Conservation (phyloP, 2,797 vertebrate species). For the Rhynchonycteris naso region DNA sequence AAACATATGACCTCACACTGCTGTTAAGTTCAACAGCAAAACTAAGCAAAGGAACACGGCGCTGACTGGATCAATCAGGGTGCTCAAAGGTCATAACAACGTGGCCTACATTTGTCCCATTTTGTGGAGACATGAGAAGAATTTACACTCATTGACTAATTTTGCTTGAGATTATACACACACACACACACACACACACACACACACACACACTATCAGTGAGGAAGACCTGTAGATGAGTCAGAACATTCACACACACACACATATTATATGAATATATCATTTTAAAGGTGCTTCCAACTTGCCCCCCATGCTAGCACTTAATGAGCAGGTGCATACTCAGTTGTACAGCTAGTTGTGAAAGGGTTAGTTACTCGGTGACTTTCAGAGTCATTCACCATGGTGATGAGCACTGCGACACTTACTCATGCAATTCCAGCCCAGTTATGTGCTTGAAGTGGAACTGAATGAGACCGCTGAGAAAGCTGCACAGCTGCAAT, state of each 20-base stretch:
- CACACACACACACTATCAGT: no score
- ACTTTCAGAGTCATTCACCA: constrained; percentile 46
- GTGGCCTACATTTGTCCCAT: not conserved
- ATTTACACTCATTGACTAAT: constrained; percentile 5
- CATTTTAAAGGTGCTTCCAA: not conserved
- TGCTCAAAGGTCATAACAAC: not conserved
- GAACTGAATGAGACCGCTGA: constrained; percentile 66
- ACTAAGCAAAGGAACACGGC: not conserved
- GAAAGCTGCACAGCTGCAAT: constrained; percentile 61
- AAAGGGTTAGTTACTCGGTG: constrained; percentile 25
- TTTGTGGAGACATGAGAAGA: not conserved
- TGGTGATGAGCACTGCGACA: constrained; percentile 21
- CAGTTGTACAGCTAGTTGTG: not conserved
- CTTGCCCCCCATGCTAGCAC: not conserved
- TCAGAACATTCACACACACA: no score
- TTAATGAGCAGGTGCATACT: not conserved
- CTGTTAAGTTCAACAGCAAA: constrained; percentile 13
- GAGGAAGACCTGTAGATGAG: no score
- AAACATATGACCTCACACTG: not conserved
- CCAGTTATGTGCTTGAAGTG: constrained; percentile 19
- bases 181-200: no score
- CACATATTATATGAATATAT: not conserved
- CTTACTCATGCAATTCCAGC: constrained; percentile 68
- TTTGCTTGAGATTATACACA: constrained; percentile 36
- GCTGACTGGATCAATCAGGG: not conserved